These are phyloP conservation scores for Notothenia rossii DNA, from an alignment of 2,113 vertebrate species.

Conservation along the genomic window DNA sequence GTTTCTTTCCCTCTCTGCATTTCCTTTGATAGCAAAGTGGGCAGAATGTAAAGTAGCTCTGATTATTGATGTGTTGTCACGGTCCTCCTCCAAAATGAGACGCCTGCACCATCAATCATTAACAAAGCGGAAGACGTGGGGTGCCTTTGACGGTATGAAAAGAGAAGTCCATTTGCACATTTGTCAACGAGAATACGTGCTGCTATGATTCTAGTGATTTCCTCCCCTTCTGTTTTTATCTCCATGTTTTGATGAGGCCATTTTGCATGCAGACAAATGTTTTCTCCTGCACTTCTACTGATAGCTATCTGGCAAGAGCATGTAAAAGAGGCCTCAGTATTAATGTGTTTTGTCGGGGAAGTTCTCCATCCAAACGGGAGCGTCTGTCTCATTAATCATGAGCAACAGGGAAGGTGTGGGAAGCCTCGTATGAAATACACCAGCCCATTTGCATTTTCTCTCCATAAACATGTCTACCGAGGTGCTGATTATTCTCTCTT, in stretches of 20 bases:
- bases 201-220: conserved; percentile 10
- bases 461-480: conserved; percentile 35
- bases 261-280: conserved; percentile 61
- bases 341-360: conserved; percentile 57
- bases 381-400: conserved; percentile 63
- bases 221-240: conserved; percentile 22
- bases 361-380: conserved; percentile 52
- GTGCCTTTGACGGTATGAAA: conserved; percentile 38
- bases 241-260: conserved; percentile 40
- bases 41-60: conserved; percentile 64
- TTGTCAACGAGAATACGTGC: conserved; percentile 34
- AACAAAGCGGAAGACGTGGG: conserved; percentile 29
- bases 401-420: conserved; percentile 18
- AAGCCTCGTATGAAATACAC: conserved; percentile 41
- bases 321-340: conserved; percentile 63
- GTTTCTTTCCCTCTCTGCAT: background rate
- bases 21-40: conserved; percentile 36
- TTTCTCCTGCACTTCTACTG: conserved; percentile 46
- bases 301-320: conserved; percentile 60
- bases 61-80: conserved; percentile 58
- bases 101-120: conserved; percentile 64
- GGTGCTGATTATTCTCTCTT: conserved; percentile 29
- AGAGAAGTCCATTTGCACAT: conserved; percentile 31
- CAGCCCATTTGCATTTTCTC: conserved; percentile 45
- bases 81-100: conserved; percentile 51